These are phyloP conservation scores for Perca flavescens DNA, from an alignment of 2,113 vertebrate genomes.

Conservation along the genomic window DNA sequence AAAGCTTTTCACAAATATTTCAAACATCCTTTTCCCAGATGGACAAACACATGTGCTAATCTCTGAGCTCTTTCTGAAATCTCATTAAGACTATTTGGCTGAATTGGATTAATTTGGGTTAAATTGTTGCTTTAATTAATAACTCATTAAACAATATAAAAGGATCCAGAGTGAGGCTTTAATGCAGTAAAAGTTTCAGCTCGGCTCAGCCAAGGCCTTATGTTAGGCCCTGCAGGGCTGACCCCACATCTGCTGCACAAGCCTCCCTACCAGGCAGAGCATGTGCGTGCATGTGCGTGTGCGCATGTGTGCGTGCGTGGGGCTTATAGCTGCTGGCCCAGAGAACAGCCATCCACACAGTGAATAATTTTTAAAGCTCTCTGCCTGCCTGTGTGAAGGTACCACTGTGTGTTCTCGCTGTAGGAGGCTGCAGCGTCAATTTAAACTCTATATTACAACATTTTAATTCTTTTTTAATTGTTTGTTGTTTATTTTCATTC, in stretches of 20 bases:
- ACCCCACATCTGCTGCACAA: constrained; percentile 72
- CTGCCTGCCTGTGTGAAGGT: constrained; percentile 28
- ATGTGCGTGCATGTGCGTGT: constrained; percentile 9
- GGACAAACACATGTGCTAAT: constrained; percentile 26
- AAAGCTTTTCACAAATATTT: not conserved
- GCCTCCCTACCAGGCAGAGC: constrained; percentile 27
- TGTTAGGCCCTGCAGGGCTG: constrained; percentile 61
- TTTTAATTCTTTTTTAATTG: constrained; percentile 37
- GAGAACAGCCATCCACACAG: constrained; percentile 38
- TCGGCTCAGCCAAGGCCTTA: constrained; percentile 49
- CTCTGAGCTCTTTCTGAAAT: constrained; percentile 9
- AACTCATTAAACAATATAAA: constrained; percentile 53
- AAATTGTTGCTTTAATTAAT: constrained; percentile 38
- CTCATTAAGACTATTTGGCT: constrained; percentile 17
- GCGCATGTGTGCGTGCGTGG: not conserved
- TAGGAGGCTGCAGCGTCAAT: constrained; percentile 17
- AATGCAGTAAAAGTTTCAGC: constrained; percentile 42
- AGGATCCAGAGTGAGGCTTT: constrained; percentile 43
- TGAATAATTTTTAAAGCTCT: constrained; percentile 43
- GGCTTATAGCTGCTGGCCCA: constrained; percentile 25
- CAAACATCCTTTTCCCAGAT: not conserved
- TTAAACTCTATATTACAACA: constrained; percentile 28
- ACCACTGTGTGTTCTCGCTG: not conserved
- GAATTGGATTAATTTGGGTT: not conserved
- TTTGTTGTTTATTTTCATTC: constrained; percentile 16